Evolutionary conservation across 2,797 vertebrate species (phyloP).

Genomic region (Rachycentron canadum): DNA sequence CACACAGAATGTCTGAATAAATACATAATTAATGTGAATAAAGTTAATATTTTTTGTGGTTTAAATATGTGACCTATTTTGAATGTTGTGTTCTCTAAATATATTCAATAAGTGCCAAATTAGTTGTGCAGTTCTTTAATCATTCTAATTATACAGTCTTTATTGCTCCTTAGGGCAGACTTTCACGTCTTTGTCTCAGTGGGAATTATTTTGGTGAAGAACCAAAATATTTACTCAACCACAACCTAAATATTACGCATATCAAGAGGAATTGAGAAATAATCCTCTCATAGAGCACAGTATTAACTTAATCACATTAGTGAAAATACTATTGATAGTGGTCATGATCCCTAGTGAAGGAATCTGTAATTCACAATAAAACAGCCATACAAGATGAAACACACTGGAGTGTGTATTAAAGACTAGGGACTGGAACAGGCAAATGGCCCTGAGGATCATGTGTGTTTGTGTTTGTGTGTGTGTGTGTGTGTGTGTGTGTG

Average conservation of each 20-base stretch:
- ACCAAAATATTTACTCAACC: conserved; percentile 85
- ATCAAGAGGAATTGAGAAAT: conserved; percentile 86
- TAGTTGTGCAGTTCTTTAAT: conserved; percentile 85
- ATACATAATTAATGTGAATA: conserved; percentile 80
- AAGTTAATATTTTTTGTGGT: conserved; percentile 79
- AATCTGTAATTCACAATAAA: conserved; percentile 76
- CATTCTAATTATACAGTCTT: conserved; percentile 88
- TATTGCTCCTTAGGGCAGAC: conserved; percentile 83
- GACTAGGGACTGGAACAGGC: conserved; percentile 62
- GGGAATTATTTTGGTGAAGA: conserved; percentile 84
- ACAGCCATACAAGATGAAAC: conserved; percentile 63
- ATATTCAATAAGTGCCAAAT: conserved; percentile 85
- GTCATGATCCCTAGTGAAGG: conserved; percentile 80
- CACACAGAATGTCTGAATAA: conserved; percentile 71
- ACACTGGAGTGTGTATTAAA: conserved; percentile 63
- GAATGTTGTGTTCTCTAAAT: conserved; percentile 81
- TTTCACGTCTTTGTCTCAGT: conserved; percentile 84
- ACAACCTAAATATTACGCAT: conserved; percentile 86
- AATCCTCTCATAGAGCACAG: conserved; percentile 84
- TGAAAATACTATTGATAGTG: conserved; percentile 84
- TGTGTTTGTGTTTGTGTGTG: conserved; percentile 11
- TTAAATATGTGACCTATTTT: conserved; percentile 86
- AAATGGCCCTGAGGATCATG: conserved; percentile 71
- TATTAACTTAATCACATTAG: conserved; percentile 87
- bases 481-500: conserved; percentile 14